phyloP scores from a whole-genome alignment of 2,888 invertebrate genomes.

The Alloscopus bannaensis region DNA sequence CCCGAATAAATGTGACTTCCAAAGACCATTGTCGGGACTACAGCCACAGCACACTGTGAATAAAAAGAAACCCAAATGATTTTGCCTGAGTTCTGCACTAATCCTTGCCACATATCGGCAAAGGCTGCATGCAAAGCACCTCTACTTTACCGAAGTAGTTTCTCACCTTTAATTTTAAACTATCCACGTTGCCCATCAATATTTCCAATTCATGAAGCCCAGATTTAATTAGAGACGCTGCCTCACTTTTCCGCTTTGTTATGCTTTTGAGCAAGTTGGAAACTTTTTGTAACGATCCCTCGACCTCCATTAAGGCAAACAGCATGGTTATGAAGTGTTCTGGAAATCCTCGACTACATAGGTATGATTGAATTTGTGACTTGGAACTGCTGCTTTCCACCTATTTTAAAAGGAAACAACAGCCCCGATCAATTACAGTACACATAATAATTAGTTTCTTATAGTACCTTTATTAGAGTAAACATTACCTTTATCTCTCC shows the following conservation, averaged over 20 bases:
- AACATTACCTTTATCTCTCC: constrained; percentile 73
- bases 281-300: constrained; percentile 81
- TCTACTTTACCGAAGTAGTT: background rate
- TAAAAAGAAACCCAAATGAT: constrained; percentile 34
- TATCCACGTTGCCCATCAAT: constrained; percentile 83
- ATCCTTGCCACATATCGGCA: too few relatives aligned
- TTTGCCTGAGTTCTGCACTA: too few relatives aligned
- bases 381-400: constrained; percentile 81
- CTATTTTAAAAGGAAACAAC: constrained; percentile 75
- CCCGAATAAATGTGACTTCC: constrained; percentile 82
- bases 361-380: constrained; percentile 83
- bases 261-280: constrained; percentile 81
- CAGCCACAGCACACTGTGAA: constrained; percentile 78
- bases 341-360: constrained; percentile 82
- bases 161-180: constrained; percentile 85
- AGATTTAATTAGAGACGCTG: constrained; percentile 81
- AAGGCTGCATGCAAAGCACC: too few relatives aligned
- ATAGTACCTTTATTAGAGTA: too few relatives aligned
- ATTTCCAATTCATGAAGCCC: constrained; percentile 86
- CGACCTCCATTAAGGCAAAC: constrained; percentile 82
- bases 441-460: background rate
- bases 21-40: constrained; percentile 80
- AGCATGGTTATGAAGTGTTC: constrained; percentile 82
- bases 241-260: constrained; percentile 83
- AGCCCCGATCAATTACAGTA: too few relatives aligned